Base-by-base conservation (phyloP, 2,113 vertebrate genomes). In the Lathamus discolor region DNA sequence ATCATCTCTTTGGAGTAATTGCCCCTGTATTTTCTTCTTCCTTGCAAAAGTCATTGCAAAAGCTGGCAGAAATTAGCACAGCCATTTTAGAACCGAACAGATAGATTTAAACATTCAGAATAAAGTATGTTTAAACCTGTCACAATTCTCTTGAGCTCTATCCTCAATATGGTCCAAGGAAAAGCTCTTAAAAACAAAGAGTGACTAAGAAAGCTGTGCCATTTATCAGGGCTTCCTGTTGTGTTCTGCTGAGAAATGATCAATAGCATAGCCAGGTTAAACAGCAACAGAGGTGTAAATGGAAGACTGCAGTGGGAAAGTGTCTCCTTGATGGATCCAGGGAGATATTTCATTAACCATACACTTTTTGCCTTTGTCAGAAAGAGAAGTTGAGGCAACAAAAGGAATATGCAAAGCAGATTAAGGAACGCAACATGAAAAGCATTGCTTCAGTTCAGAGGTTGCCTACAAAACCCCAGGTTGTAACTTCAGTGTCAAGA, bases 361-460 rank as follows among this genome's bases (percentile, higher is more conserved):
- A 5, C 14, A 15, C 5, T 68, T 46, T 85, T 88, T 95, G 95
- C 92, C 83, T 95, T 91, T 87, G 93, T 83, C 97, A 99, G 98
- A 98, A 97, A 93, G 98, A 99, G 97, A 99, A 99, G 95, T 93
- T 99, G 69, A 98, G 95, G 90, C 98, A 97, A 81, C 98, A 98
- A 76, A 99, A 98, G 96, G 98, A 98, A 97, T 99, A 99, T 83
- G 98, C 99, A 95, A 98, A 97, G 87, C 97, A 98, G 86, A 97
- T 99, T 90, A 98, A 98, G 7, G 98, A 99, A 29, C 96, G 98
- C 59, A 99, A 99, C 96, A 98, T 98, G 98, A 99, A 92, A 94
- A 98, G 92, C 7, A 96, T 96, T 7, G 93, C 95, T 63, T 96
- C 91, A 7, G 86, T 92, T 43, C 95, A 96, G 90, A 97, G 97